Evolutionary conservation across 92 coral and sea anemone genomes (phyloP).

Genomic region (Virgularia gustaviana): DNA sequence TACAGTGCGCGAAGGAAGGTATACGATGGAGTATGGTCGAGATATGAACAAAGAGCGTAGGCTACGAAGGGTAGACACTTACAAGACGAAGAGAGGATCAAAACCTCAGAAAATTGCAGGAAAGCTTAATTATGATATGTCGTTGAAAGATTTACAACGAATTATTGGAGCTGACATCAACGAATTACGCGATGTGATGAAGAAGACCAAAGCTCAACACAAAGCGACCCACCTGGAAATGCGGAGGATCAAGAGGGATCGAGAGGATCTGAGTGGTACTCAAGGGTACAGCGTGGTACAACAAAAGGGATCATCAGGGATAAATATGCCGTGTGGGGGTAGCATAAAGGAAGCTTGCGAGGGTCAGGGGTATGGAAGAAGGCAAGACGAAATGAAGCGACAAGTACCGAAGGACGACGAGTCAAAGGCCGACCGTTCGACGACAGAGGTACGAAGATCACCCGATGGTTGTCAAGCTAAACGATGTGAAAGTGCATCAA

Average conservation of each 20-base stretch:
- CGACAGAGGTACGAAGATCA: not conserved
- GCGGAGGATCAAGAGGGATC: not conserved
- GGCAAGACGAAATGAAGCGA: not conserved
- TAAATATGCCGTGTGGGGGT: not conserved
- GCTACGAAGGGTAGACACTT: no score
- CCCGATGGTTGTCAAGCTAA: slow-evolving; percentile 5
- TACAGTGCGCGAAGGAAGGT: no score
- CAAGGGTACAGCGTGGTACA: not conserved
- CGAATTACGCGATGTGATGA: not conserved
- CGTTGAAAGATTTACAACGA: slow-evolving; percentile 1
- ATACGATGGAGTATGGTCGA: no score
- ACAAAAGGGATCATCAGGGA: not conserved
- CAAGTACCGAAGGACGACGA: not conserved
- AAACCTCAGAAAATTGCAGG: not conserved
- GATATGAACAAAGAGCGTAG: no score
- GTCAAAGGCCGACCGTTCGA: not conserved
- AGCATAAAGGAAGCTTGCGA: not conserved
- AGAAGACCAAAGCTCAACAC: not conserved
- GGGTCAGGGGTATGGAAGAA: not conserved
- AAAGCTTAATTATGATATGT: not conserved
- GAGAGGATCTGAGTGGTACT: not conserved
- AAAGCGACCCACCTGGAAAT: not conserved
- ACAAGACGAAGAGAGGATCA: not conserved
- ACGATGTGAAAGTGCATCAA: not conserved
- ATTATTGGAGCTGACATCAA: slow-evolving; percentile 3